Evolutionary conservation across 2,113 vertebrate species (phyloP).

Genomic region (Scalopus aquaticus): DNA sequence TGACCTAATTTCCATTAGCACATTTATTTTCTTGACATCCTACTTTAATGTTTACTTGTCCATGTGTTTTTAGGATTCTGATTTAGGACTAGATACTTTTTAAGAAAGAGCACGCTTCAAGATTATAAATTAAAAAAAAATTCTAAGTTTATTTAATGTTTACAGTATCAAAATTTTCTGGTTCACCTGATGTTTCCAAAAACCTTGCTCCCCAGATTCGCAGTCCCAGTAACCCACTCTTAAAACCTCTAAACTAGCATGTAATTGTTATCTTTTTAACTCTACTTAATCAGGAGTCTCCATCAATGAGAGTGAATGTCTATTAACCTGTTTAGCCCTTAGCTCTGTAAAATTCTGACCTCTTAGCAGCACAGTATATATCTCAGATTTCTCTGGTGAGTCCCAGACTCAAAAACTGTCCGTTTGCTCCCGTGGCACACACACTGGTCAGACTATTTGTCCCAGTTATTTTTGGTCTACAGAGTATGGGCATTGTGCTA

Average conservation of each 20-base stretch:
- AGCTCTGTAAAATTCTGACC: background rate
- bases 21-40: background rate
- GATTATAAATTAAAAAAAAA: no score
- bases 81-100: background rate
- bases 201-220: background rate
- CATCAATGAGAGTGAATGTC: background rate
- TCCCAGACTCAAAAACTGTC: background rate
- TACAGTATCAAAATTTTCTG: background rate
- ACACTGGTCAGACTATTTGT: background rate
- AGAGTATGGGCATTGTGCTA: background rate
- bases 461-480: background rate
- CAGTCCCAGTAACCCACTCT: background rate
- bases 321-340: background rate
- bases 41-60: background rate
- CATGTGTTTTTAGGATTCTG: background rate
- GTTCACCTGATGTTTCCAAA: background rate
- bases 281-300: background rate
- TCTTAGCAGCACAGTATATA: background rate
- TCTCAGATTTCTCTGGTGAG: background rate
- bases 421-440: background rate
- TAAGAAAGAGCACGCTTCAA: background rate
- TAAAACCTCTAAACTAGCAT: background rate
- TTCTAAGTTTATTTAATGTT: constrained; percentile 27
- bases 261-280: constrained; percentile 8
- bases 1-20: background rate